A percentile compares a stretch with the other conserved stretches of the same genome.
Evolutionary conservation across 2,797 vertebrate genomes (phyloP).

Genomic region (Bradypus variegatus): DNA sequence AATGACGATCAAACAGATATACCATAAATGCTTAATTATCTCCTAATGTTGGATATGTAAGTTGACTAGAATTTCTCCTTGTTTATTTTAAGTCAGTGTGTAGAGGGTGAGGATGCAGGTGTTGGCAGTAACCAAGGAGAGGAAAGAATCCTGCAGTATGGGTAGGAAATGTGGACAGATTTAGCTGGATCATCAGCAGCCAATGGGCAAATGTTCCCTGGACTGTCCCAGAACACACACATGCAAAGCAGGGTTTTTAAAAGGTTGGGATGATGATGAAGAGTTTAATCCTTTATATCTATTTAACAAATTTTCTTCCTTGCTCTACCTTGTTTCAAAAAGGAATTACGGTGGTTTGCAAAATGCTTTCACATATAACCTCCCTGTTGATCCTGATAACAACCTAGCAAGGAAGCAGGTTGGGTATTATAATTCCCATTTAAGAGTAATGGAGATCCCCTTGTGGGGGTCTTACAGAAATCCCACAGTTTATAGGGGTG

Average conservation of each 20-base stretch:
- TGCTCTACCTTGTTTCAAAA: constrained; percentile 3
- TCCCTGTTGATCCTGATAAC: neutral
- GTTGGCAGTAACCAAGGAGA: neutral
- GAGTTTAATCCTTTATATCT: neutral
- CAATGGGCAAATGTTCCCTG: neutral
- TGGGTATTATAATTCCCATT: neutral
- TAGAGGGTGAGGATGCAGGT: neutral
- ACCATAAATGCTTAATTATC: neutral
- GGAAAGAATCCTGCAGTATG: neutral
- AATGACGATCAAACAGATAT: neutral
- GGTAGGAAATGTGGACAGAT: neutral
- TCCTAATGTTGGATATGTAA: neutral
- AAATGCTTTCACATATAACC: neutral
- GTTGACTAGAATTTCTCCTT: neutral
- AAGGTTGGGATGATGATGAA: neutral
- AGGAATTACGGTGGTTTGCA: neutral
- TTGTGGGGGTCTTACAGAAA: neutral
- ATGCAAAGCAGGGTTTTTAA: neutral
- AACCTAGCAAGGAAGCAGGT: neutral
- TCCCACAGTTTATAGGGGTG: neutral
- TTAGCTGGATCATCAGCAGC: neutral
- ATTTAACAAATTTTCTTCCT: neutral
- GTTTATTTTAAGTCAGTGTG: constrained; percentile 6
- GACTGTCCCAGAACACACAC: neutral
- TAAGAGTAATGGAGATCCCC: neutral